These are phyloP conservation scores for Drosophila neocordata DNA, from an alignment of 1,140 invertebrate genomes.

Conservation along the genomic window DNA sequence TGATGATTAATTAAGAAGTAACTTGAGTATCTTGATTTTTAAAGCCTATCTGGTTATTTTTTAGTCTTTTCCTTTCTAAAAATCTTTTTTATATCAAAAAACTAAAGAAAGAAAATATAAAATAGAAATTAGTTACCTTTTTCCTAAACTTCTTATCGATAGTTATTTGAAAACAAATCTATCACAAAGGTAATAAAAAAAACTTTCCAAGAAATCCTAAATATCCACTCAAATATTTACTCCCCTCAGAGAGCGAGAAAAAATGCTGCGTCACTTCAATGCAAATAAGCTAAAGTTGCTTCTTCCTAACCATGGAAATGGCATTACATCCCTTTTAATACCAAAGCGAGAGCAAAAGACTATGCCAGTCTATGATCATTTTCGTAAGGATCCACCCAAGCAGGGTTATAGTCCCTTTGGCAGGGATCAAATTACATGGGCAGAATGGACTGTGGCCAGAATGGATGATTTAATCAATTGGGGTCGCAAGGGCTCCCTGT, in stretches of 20 bases:
- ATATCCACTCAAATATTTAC: neutral
- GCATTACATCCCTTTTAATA: neutral
- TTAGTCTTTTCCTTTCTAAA: too few species aligned
- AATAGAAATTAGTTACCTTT: too few species aligned
- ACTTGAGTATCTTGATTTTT: too few species aligned
- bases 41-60: too few species aligned
- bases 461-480: conserved; percentile 97
- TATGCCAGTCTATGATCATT: conserved; percentile 67
- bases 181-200: neutral
- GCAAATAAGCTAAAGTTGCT: neutral
- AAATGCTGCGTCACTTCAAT: neutral
- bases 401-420: conserved; percentile 69
- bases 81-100: too few species aligned
- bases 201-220: neutral
- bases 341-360: conserved; percentile 59
- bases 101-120: too few species aligned
- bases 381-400: conserved; percentile 36
- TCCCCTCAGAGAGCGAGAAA: neutral
- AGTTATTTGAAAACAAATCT: neutral
- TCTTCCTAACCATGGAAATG: neutral
- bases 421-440: conserved; percentile 84
- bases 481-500: conserved; percentile 95
- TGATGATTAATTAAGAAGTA: conserved; percentile 1
- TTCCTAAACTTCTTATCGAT: neutral
- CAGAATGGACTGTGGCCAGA: conserved; percentile 90